Base-by-base conservation (phyloP, 2,797 vertebrate genomes). In the Gymnothorax reevesii region DNA sequence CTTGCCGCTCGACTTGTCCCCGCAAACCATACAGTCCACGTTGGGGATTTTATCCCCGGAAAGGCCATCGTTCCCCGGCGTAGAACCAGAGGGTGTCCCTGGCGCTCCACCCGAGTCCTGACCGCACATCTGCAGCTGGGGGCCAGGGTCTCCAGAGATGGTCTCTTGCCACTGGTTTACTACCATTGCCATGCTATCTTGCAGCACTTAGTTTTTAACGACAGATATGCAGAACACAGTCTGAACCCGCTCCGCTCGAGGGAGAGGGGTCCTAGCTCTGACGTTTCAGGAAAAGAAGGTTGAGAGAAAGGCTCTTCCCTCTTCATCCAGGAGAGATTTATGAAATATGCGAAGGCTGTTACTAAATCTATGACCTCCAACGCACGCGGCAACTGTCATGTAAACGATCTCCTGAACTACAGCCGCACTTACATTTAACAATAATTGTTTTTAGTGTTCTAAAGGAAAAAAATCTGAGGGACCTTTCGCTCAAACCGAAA, bases 81-180 rank as follows among this genome's bases (percentile, higher is more conserved):
- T 96, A 90, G 95, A 95, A 62, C 93, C 96, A 77, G 93, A 95
- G 89, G 95, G 96, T 15, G 96, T 96, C 80, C 95, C 95, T 88
- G 95, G 95, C 5, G 94, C 93, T 87, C 96, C 96, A 64, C 94
- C 94, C 71, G 95, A 94, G 85, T 97, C 96, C 92, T 96, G 96
- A 83, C 95, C 92, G 94, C 96, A 97, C 71, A 97, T 93, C 94
- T 96, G 96, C 88, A 96, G 95, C 92, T 95, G 95, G 79, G 95
- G 95, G 89, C 92, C 96, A 91, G 89, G 97, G 90, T 90, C 96
- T 85, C 96, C 95, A 2, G 96, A 94, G 92, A 97, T 96, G 95
- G 95, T 96, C 93, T 97, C 97, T 95, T 97, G 94, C 97, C 97
- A 97, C 92, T 97, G 97, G 93, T 96, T 97, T 93, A 97, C 97